These are phyloP conservation scores for Volucella inanis DNA, from an alignment of 2,888 invertebrate species.

Conservation along the genomic window DNA sequence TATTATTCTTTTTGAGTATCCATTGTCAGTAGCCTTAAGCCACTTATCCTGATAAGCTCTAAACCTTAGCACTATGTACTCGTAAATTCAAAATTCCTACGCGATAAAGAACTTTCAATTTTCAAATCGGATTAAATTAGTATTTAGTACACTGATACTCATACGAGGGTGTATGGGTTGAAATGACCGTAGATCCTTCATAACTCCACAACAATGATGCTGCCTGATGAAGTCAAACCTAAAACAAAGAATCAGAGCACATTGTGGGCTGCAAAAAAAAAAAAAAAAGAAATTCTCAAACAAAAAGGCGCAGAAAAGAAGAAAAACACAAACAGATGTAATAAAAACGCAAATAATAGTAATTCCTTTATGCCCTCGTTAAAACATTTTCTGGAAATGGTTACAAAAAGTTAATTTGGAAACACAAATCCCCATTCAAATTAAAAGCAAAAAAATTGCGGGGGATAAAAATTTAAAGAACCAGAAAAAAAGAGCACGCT, in stretches of 20 bases:
- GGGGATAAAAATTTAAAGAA: not conserved
- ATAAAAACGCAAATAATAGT: conserved; percentile 66
- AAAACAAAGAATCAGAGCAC: conserved; percentile 16
- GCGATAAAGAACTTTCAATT: too few relatives aligned
- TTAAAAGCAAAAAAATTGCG: conserved; percentile 18
- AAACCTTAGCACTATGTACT: too few relatives aligned
- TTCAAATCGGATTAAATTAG: too few relatives aligned
- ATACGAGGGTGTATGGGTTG: too few relatives aligned
- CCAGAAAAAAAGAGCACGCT: conserved; percentile 3
- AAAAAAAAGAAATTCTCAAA: too few relatives aligned
- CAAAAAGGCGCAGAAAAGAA: too few relatives aligned
- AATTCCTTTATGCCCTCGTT: conserved; percentile 61
- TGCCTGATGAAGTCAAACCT: conserved; percentile 28
- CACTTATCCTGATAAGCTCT: too few relatives aligned
- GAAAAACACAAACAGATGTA: conserved; percentile 37
- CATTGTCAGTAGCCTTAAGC: too few relatives aligned
- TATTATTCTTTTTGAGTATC: too few relatives aligned
- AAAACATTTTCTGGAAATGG: conserved; percentile 53
- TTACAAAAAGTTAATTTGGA: conserved; percentile 59
- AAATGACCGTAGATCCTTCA: not conserved
- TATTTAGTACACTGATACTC: too few relatives aligned
- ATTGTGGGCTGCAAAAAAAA: too few relatives aligned
- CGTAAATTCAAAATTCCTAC: too few relatives aligned
- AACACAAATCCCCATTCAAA: conserved; percentile 65
- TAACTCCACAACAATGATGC: conserved; percentile 32